A percentile compares a stretch with the other conserved stretches of the same genome.
phyloP scores from a whole-genome alignment of 2,797 vertebrate species.

The Arrhamphus sclerolepis region DNA sequence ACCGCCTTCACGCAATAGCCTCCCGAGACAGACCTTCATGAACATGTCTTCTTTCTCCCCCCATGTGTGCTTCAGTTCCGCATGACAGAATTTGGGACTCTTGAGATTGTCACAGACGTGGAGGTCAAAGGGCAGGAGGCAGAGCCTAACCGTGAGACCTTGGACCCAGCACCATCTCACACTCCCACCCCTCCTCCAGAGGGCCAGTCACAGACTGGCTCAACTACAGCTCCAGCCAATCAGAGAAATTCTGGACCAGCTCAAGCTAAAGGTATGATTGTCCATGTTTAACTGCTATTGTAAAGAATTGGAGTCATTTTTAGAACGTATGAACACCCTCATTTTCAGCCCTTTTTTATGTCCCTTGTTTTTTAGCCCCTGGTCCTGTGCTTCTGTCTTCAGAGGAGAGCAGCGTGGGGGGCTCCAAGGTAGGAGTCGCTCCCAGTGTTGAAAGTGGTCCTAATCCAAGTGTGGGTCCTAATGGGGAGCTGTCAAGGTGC shows the following conservation, averaged over 20 bases:
- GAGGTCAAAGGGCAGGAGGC: conserved; percentile 75
- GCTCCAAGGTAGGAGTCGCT: conserved; percentile 65
- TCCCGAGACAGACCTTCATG: no score
- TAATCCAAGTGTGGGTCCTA: conserved; percentile 42
- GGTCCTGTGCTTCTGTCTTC: conserved; percentile 63
- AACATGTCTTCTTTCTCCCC: background rate
- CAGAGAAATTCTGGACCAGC: conserved; percentile 53
- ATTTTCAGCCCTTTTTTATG: conserved; percentile 11
- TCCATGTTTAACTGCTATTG: conserved; percentile 11
- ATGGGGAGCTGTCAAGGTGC: conserved; percentile 66
- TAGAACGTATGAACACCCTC: background rate
- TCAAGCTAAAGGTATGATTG: conserved; percentile 64
- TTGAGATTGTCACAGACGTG: conserved; percentile 86
- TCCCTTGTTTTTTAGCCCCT: conserved; percentile 49
- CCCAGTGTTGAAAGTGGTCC: conserved; percentile 71
- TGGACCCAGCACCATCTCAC: conserved; percentile 70
- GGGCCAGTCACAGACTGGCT: conserved; percentile 59
- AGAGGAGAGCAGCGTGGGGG: conserved; percentile 70
- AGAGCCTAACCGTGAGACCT: conserved; percentile 51
- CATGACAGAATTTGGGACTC: conserved; percentile 87
- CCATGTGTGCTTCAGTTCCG: conserved; percentile 76
- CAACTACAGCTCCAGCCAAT: conserved; percentile 42
- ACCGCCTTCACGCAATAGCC: no score
- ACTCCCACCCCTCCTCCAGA: conserved; percentile 80
- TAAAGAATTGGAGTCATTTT: conserved; percentile 7